These are phyloP conservation scores for Beroe ovata DNA, from an alignment of 37 sponge, comb jelly and placozoan genomes.

Conservation along the genomic window DNA sequence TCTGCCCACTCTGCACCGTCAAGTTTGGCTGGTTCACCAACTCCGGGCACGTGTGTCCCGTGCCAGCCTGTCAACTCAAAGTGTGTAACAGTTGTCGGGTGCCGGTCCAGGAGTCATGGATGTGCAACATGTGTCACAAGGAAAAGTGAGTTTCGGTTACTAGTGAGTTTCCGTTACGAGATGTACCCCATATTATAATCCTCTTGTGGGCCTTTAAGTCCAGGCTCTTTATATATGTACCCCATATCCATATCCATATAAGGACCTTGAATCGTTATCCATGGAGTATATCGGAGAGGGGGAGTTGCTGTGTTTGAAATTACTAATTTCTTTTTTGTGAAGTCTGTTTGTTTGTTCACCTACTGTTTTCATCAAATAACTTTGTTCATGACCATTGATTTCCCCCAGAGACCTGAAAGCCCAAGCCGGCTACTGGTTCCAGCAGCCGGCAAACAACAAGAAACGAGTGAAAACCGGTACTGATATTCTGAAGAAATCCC, in stretches of 20 bases:
- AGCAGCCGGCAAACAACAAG: slow-evolving; percentile 47
- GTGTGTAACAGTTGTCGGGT: slow-evolving; percentile 30
- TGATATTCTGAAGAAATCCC: slow-evolving; percentile 22
- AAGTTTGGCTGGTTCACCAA: slow-evolving; percentile 67
- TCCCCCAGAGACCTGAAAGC: slow-evolving; percentile 37
- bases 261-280: no score
- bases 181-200: no score
- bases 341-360: no score
- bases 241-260: no score
- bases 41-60: slow-evolving; percentile 63
- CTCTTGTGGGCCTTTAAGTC: no score
- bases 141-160: slow-evolving; percentile 67
- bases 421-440: slow-evolving; percentile 38
- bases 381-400: no score
- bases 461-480: slow-evolving; percentile 40
- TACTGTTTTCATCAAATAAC: no score
- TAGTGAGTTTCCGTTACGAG: no score
- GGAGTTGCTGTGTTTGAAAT: no score
- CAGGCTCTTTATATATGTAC: no score
- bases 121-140: slow-evolving; percentile 33
- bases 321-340: no score
- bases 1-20: slow-evolving; percentile 29
- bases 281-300: no score
- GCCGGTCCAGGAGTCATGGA: slow-evolving; percentile 44
- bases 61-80: slow-evolving; percentile 45